Evolutionary conservation across 1,140 invertebrate genomes (phyloP).

Genomic region (Bombus huntii): DNA sequence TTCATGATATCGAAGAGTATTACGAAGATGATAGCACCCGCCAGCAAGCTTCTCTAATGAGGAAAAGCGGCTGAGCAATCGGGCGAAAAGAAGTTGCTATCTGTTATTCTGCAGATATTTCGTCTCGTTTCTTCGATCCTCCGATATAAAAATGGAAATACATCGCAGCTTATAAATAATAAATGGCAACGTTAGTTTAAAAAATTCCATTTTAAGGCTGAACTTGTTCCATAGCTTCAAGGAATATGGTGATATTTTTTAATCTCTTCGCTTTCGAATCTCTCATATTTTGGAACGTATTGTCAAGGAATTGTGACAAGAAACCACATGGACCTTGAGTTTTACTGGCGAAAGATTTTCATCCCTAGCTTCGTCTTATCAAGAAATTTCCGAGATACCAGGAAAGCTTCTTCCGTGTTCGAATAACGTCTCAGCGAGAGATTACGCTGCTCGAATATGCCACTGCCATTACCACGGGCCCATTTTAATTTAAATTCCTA

Average conservation of each 20-base stretch:
- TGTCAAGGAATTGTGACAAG: no score
- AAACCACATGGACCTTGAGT: no score
- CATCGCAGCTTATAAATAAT: no score
- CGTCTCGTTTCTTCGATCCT: neutral
- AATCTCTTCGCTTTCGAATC: no score
- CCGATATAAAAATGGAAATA: neutral
- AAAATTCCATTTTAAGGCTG: no score
- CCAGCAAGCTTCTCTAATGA: neutral
- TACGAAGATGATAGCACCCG: neutral
- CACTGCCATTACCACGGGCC: slow-evolving; percentile 4
- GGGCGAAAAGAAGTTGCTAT: neutral
- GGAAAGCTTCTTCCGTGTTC: neutral
- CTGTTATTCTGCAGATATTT: neutral
- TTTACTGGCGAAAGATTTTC: neutral
- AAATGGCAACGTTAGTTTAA: no score
- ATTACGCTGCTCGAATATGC: slow-evolving; percentile 28
- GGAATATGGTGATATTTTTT: no score
- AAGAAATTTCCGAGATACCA: neutral
- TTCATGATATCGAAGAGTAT: neutral
- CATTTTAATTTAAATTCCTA: slow-evolving; percentile 48
- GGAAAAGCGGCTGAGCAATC: neutral
- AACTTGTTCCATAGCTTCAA: no score
- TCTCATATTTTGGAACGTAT: no score
- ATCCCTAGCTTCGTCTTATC: neutral
- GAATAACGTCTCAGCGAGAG: slow-evolving; percentile 16